A percentile compares a stretch with the other conserved stretches of the same genome.
Conservation (phyloP, 2,797 vertebrate species). For the Macropus fuliginosus region DNA sequence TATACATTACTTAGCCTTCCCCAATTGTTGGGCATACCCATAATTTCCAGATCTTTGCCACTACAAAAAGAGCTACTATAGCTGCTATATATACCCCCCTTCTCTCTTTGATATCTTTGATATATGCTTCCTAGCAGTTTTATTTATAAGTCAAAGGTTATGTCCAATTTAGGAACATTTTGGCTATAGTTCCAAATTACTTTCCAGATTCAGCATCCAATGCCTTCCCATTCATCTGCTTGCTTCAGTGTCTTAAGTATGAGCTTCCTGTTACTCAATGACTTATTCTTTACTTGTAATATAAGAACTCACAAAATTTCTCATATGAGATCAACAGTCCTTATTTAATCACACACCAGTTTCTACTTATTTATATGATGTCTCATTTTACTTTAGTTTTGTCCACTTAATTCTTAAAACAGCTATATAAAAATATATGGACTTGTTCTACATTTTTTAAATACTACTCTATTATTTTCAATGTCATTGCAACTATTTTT, state of each 20-base stretch:
- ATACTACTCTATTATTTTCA: not conserved
- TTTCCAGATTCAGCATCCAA: not conserved
- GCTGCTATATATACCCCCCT: not conserved
- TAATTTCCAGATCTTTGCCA: not conserved
- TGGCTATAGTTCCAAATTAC: not conserved
- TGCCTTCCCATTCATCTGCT: not conserved
- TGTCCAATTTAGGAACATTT: too few relatives aligned
- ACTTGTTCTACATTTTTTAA: not conserved
- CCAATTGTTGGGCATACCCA: not conserved
- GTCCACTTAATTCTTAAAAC: not conserved
- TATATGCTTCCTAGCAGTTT: not conserved
- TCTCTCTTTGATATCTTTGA: not conserved
- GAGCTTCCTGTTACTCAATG: not conserved
- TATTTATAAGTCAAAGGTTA: not conserved
- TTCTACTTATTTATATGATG: not conserved
- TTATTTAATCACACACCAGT: not conserved
- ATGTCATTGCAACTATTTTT: not conserved
- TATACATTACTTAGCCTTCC: not conserved
- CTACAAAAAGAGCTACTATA: not conserved
- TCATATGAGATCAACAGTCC: not conserved
- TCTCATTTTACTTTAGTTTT: not conserved
- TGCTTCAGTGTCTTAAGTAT: not conserved
- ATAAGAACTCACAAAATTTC: not conserved
- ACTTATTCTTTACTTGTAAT: not conserved
- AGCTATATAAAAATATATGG: not conserved